A percentile compares a stretch with the other conserved stretches of the same genome.
Conservation (phyloP, 2,113 vertebrate species). For the Bagarius yarrelli region DNA sequence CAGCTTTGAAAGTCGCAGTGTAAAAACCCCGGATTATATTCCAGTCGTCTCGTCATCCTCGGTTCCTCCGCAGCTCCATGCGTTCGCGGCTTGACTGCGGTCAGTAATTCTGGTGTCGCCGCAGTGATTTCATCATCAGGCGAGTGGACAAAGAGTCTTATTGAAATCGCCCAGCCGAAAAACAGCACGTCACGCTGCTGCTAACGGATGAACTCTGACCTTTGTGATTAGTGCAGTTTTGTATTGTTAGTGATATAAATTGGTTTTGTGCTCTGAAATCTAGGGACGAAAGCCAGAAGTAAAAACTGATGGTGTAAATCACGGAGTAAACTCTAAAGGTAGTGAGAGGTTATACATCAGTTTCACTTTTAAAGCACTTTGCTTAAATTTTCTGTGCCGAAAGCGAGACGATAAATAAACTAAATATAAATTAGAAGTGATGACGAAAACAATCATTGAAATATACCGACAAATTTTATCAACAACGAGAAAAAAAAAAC, state of each 20-base stretch:
- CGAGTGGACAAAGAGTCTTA: background rate
- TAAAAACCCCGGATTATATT: background rate
- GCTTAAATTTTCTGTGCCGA: too few relatives aligned
- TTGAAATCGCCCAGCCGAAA: background rate
- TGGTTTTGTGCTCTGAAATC: background rate
- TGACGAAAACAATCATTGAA: too few relatives aligned
- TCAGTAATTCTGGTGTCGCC: background rate
- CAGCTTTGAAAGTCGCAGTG: background rate
- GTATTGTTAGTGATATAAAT: background rate
- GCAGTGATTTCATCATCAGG: conserved; percentile 32
- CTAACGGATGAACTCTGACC: background rate
- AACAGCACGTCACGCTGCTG: background rate
- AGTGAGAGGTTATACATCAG: too few relatives aligned
- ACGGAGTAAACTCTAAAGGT: too few relatives aligned
- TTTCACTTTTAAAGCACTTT: too few relatives aligned
- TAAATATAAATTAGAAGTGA: too few relatives aligned
- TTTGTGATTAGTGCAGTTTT: too few relatives aligned
- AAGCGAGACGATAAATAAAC: too few relatives aligned
- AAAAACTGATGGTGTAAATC: too few relatives aligned
- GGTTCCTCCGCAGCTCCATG: background rate
- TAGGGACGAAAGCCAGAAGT: background rate
- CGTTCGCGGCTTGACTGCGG: background rate
- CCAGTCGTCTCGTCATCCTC: background rate
- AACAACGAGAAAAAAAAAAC: too few relatives aligned
- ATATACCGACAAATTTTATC: too few relatives aligned